phyloP scores from a whole-genome alignment of 2,113 vertebrate species.

The Neodon shergylaensis region DNA sequence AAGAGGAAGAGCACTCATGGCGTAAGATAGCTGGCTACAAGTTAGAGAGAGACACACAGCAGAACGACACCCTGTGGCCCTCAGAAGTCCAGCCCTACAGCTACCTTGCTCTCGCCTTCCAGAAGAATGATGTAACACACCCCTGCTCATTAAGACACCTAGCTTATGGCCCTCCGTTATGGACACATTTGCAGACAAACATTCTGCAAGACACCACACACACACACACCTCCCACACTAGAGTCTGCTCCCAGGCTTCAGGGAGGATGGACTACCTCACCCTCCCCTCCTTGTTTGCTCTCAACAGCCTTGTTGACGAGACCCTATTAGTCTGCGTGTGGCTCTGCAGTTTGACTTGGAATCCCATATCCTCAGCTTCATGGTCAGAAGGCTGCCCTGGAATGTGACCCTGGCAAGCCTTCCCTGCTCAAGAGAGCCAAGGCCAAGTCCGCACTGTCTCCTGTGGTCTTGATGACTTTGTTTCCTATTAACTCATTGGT shows the following conservation, averaged over 20 bases:
- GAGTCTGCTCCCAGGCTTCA: not conserved
- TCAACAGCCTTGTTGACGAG: conserved; percentile 54
- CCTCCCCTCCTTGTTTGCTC: not conserved
- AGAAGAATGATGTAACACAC: not conserved
- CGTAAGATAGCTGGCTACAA: not conserved
- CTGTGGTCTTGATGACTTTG: conserved; percentile 5
- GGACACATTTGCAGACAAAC: not conserved
- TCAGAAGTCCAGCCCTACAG: not conserved
- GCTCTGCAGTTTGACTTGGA: conserved; percentile 71
- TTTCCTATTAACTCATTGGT: conserved; percentile 47
- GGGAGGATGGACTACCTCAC: fast-evolving
- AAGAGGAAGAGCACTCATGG: not conserved
- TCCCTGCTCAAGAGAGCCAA: not conserved
- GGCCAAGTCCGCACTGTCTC: conserved; percentile 36
- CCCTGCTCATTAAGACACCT: not conserved
- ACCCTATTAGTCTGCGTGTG: conserved; percentile 64
- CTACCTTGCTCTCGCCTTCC: not conserved
- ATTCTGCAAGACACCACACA: not conserved
- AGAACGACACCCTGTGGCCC: not conserved
- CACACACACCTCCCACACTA: not conserved
- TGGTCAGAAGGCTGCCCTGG: conserved; percentile 40
- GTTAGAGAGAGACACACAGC: not conserved
- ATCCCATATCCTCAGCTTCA: conserved; percentile 32
- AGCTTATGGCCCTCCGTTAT: too few species aligned
- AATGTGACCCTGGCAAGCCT: conserved; percentile 61